phyloP scores from a whole-genome alignment of 1,140 invertebrate species.

The Magallana gigas region DNA sequence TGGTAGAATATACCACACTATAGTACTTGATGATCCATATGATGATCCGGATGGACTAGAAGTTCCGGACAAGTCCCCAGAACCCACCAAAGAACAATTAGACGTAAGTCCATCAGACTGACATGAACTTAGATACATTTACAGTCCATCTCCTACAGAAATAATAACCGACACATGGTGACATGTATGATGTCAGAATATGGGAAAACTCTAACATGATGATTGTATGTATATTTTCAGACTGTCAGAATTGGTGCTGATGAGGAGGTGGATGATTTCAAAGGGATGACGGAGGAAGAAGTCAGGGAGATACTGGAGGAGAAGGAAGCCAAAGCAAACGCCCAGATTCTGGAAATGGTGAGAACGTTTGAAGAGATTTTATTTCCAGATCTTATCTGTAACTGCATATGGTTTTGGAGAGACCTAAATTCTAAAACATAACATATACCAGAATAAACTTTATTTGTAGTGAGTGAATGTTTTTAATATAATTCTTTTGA shows the following conservation, averaged over 20 bases:
- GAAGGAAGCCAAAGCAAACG: conserved; percentile 96
- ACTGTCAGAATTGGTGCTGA: conserved; percentile 86
- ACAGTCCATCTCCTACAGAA: too few species aligned
- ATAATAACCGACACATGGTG: background rate
- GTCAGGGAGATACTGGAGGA: conserved; percentile 93
- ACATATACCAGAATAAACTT: too few species aligned
- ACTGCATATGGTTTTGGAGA: too few species aligned
- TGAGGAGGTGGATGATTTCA: conserved; percentile 95
- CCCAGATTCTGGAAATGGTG: conserved; percentile 98
- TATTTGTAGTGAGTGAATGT: too few species aligned
- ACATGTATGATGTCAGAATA: background rate
- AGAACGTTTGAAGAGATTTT: background rate
- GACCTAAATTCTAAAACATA: too few species aligned
- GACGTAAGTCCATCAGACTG: conserved; percentile 79
- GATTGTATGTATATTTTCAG: conserved; percentile 49
- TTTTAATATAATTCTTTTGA: too few species aligned
- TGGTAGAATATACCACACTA: conserved; percentile 95
- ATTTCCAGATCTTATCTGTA: too few species aligned
- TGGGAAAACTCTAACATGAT: too few species aligned
- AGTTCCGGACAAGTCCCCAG: conserved; percentile 92
- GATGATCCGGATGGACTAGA: conserved; percentile 89
- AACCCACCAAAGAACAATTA: conserved; percentile 89
- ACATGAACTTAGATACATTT: too few species aligned
- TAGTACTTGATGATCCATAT: conserved; percentile 97
- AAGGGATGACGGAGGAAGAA: conserved; percentile 90